Conservation (phyloP, 2,113 vertebrate species). For the Todiramphus chloris region DNA sequence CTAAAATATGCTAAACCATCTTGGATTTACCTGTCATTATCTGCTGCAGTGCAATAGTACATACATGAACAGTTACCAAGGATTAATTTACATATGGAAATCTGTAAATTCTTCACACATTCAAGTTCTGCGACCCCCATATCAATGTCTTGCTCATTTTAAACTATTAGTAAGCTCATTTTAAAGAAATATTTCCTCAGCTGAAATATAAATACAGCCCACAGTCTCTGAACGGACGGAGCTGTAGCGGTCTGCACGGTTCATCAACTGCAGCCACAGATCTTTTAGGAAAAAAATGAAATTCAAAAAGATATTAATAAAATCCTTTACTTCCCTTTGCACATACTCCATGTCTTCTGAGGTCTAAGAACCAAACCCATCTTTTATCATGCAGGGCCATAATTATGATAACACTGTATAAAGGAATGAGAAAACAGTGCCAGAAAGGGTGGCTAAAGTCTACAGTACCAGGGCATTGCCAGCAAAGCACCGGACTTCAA, state of each 20-base stretch:
- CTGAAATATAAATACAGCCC: neutral
- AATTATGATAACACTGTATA: neutral
- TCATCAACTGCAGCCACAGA: neutral
- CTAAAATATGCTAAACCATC: neutral
- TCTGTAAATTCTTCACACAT: neutral
- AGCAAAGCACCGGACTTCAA: neutral
- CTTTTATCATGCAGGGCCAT: neutral
- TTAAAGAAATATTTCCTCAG: neutral
- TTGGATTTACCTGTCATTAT: neutral
- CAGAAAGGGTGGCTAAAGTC: neutral
- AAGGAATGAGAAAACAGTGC: neutral
- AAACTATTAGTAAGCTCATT: neutral
- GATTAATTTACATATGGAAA: neutral
- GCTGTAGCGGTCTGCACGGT: neutral
- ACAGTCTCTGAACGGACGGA: neutral
- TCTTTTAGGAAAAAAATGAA: neutral
- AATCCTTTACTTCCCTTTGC: neutral
- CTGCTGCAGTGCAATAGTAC: neutral
- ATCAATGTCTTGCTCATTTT: neutral
- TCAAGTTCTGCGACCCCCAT: neutral
- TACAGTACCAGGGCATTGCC: rapidly evolving
- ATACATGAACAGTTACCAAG: neutral
- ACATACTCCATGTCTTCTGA: rapidly evolving
- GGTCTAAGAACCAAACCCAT: neutral
- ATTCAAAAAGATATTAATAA: neutral